A percentile compares a stretch with the other conserved stretches of the same genome.
Evolutionary conservation across 2,888 invertebrate genomes (phyloP).

Genomic region (Nowickia ferox): DNA sequence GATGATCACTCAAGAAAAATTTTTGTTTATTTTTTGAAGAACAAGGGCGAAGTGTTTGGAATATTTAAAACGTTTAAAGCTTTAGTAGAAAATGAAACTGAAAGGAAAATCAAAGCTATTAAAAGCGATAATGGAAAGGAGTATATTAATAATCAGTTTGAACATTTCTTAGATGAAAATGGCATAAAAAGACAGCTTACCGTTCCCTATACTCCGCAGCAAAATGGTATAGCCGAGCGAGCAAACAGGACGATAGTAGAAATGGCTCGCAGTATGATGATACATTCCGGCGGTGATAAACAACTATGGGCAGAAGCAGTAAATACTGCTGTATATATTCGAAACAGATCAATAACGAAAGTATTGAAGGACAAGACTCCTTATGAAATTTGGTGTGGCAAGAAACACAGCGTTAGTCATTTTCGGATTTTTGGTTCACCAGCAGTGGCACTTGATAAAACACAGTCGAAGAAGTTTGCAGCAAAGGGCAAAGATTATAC

Average conservation of each 20-base stretch:
- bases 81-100: conserved; percentile 48
- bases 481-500: conserved; percentile 52
- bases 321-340: conserved; percentile 62
- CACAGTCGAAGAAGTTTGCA: conserved; percentile 52
- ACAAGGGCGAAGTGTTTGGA: conserved; percentile 45
- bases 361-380: conserved; percentile 59
- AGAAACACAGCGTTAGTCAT: conserved; percentile 58
- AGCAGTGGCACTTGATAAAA: conserved; percentile 54
- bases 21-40: conserved; percentile 52
- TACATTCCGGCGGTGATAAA: conserved; percentile 73
- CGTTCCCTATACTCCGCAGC: conserved; percentile 69
- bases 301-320: conserved; percentile 72
- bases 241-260: conserved; percentile 73
- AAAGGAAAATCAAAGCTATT: conserved; percentile 33
- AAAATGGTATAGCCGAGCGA: conserved; percentile 72
- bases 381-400: conserved; percentile 62
- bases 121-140: conserved; percentile 60
- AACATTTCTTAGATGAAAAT: conserved; percentile 42
- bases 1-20: conserved; percentile 44
- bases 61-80: conserved; percentile 53
- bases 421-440: conserved; percentile 65
- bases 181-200: conserved; percentile 52
- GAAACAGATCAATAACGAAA: conserved; percentile 62
- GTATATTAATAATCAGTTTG: conserved; percentile 47
- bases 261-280: conserved; percentile 75